Evolutionary conservation across 2,113 vertebrate genomes (phyloP).

Genomic region (Megalops atlanticus): DNA sequence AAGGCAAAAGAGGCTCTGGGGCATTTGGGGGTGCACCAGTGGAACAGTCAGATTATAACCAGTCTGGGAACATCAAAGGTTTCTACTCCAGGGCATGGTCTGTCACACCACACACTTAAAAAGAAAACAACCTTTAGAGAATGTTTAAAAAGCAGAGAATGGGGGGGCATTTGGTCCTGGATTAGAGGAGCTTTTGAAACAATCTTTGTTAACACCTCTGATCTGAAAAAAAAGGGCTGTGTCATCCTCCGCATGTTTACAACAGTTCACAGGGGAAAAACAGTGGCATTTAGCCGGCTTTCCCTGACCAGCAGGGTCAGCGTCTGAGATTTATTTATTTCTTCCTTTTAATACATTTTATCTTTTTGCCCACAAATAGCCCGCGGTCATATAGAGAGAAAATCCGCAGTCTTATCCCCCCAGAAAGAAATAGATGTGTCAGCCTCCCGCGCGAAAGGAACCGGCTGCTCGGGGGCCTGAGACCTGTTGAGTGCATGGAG

Average conservation of each 20-base stretch:
- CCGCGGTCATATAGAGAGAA: constrained; percentile 2
- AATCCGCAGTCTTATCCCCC: constrained; percentile 11
- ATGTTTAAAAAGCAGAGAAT: not conserved
- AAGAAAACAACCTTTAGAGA: not conserved
- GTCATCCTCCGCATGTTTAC: not conserved
- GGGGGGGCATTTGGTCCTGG: not conserved
- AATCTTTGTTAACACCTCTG: not conserved
- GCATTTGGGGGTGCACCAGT: not conserved
- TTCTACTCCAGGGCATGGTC: not conserved
- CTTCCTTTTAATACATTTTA: not conserved
- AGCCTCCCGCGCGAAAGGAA: not conserved
- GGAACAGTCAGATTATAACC: not conserved
- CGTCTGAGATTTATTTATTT: not conserved
- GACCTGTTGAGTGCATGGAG: not conserved
- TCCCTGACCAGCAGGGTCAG: constrained; percentile 4
- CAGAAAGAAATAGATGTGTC: constrained; percentile 12
- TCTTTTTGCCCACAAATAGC: constrained; percentile 1
- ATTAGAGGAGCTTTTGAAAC: constrained; percentile 8
- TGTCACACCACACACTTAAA: not conserved
- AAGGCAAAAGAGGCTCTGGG: not conserved
- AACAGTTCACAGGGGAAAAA: not conserved
- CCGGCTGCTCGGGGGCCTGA: not conserved
- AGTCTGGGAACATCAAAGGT: not conserved
- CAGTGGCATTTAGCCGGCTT: not conserved
- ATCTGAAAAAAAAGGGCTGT: not conserved